A percentile compares a stretch with the other conserved stretches of the same genome.
phyloP scores from a whole-genome alignment of 1,140 invertebrate genomes.

The Drosophila nikananu region DNA sequence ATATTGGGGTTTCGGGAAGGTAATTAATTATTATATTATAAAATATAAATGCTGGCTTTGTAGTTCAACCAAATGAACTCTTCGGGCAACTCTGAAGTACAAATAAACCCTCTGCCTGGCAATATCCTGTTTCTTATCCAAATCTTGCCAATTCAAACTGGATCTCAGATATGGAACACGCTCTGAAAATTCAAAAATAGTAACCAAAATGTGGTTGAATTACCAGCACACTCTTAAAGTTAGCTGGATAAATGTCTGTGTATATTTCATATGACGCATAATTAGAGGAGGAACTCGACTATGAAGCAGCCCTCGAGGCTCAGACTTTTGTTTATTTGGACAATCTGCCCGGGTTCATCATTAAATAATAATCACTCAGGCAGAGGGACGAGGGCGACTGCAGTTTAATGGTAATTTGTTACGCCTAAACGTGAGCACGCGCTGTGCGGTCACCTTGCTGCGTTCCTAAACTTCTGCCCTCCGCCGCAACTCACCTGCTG shows the following conservation, averaged over 20 bases:
- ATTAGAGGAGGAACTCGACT: conserved; percentile 54
- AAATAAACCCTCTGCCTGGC: not conserved
- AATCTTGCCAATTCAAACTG: conserved; percentile 36
- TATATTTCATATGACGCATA: conserved; percentile 35
- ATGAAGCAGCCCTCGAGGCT: conserved; percentile 32
- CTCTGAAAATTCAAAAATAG: not conserved
- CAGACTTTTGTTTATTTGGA: conserved; percentile 43
- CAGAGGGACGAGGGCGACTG: conserved; percentile 7
- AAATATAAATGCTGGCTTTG: too few species aligned
- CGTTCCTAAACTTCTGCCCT: conserved; percentile 45
- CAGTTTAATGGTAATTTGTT: conserved; percentile 83
- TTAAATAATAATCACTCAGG: conserved; percentile 77
- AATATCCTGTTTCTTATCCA: conserved; percentile 44
- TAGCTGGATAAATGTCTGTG: conserved; percentile 28
- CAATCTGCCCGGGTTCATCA: conserved; percentile 71
- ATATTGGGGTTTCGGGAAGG: not conserved
- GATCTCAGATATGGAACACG: conserved; percentile 43
- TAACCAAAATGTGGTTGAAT: conserved; percentile 26
- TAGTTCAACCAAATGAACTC: not conserved
- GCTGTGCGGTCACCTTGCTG: conserved; percentile 47
- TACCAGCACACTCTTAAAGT: conserved; percentile 3
- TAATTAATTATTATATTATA: not conserved
- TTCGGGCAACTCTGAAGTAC: not conserved
- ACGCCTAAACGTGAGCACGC: conserved; percentile 84
- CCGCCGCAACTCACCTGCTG: not conserved